Percentiles rank a stretch among this genome's conserved stretches.
phyloP scores from a whole-genome alignment of 2,797 vertebrate species.

The Pagetopsis macropterus region DNA sequence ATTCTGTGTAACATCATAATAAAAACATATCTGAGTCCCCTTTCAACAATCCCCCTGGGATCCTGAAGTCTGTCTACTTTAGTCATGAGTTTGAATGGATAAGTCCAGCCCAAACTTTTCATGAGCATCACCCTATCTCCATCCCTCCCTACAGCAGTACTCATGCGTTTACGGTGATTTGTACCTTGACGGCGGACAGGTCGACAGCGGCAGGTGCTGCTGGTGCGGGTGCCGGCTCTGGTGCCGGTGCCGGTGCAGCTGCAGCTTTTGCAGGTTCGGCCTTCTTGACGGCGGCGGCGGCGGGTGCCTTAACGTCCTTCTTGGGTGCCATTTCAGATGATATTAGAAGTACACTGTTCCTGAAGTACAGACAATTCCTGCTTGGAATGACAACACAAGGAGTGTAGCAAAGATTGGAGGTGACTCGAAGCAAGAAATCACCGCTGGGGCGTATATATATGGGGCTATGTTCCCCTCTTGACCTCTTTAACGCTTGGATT shows the following conservation, averaged over 20 bases:
- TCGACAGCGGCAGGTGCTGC: constrained; percentile 63
- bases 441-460: constrained; percentile 82
- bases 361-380: constrained; percentile 71
- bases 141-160: constrained; percentile 12
- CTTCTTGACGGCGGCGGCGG: constrained; percentile 75
- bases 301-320: constrained; percentile 84
- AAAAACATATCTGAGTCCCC: not conserved
- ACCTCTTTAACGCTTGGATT: constrained; percentile 75
- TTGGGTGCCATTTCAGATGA: constrained; percentile 84
- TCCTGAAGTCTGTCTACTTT: not conserved
- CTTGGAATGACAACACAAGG: constrained; percentile 74
- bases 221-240: constrained; percentile 54
- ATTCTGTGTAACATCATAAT: not conserved
- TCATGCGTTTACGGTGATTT: constrained; percentile 12
- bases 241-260: constrained; percentile 45
- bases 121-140: constrained; percentile 1
- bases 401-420: constrained; percentile 78
- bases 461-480: constrained; percentile 77
- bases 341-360: constrained; percentile 55
- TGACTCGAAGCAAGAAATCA: constrained; percentile 77
- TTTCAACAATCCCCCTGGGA: not conserved
- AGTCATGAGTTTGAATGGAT: constrained; percentile 2
- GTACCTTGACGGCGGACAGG: constrained; percentile 84
- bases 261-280: constrained; percentile 70
- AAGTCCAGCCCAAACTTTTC: constrained; percentile 23